Conservation (phyloP, 2,888 invertebrate genomes). For the Parnassius smintheus region DNA sequence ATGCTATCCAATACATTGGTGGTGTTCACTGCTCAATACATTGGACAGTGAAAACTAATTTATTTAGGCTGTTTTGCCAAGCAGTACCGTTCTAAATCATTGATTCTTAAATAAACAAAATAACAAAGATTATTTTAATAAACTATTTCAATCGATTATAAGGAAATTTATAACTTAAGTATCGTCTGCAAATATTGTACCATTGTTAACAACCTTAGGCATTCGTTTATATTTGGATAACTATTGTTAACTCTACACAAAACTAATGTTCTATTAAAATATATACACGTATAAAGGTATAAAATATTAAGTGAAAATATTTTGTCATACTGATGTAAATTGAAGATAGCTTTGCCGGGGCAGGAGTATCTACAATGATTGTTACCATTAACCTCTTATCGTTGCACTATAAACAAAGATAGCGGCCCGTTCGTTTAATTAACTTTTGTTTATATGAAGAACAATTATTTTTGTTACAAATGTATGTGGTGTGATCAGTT, state of each 20-base stretch:
- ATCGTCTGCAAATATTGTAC: constrained; percentile 2
- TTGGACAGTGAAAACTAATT: too few relatives aligned
- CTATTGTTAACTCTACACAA: background rate
- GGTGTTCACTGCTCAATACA: too few relatives aligned
- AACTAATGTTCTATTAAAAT: background rate
- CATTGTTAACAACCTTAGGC: background rate
- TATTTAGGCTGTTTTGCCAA: too few relatives aligned
- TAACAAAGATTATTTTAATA: background rate
- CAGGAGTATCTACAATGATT: background rate
- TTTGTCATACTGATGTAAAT: constrained; percentile 1
- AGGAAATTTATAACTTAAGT: constrained; percentile 11
- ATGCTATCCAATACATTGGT: too few relatives aligned
- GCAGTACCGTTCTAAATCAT: too few relatives aligned
- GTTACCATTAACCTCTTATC: constrained; percentile 22
- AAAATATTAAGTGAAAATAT: constrained; percentile 2
- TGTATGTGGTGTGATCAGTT: background rate
- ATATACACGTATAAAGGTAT: background rate
- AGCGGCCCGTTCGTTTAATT: constrained; percentile 5
- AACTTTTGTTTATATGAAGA: constrained; percentile 5
- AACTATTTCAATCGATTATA: constrained; percentile 14
- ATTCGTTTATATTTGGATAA: too few relatives aligned
- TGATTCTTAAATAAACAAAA: background rate
- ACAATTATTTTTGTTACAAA: background rate
- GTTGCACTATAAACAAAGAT: constrained; percentile 9
- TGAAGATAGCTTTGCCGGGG: background rate